Base-by-base conservation (phyloP, 2,888 invertebrate species). In the Abrostola tripartita region DNA sequence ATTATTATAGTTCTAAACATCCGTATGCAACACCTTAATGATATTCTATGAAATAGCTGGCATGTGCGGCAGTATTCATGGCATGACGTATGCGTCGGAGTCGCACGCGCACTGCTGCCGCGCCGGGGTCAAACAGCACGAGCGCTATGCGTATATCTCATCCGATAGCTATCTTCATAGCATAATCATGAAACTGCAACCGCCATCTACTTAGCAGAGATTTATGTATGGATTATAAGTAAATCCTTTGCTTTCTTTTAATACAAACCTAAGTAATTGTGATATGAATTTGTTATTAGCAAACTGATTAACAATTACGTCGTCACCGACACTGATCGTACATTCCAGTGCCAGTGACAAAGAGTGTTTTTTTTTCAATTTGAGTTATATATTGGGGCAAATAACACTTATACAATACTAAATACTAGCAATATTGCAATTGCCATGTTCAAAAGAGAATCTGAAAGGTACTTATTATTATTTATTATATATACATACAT, bases 11-110 rank as follows among this genome's bases (percentile, higher is more conserved):
- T 61, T 65, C 52, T 61, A 70, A 14, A 65, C 57, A 75, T 75
- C 71, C 65, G 71, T 50, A 54, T 65, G 9, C 36, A 51, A 70
- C 69, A 49, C 51, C 56, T 60, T 57, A 64, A 60, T 68, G 56
- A 47, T 72, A 65, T 76, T 72, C 76, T 60, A 63, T 68, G 64
- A 78, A 76, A 52, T 71, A 78, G 65, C 58, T 49, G 62, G 62
- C 72, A 66, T 68, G 64, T 65, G 40, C 53, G 60, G 61, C 70
- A 62, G 61, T 78, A 65, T 75, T 71, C 78, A 68, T 71, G 76
- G 56, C 52, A 61, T 52, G 47, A 14, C 44, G 36, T 54, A 49
- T 40, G 59, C 67, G 69, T 60, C 73, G 61, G 69, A 61, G 65
- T 55, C 63, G 76, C 78, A 78, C 24, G 24, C 24, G 24, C 24